Base-by-base conservation (phyloP, 2,113 vertebrate genomes). In the Hydropotes inermis region DNA sequence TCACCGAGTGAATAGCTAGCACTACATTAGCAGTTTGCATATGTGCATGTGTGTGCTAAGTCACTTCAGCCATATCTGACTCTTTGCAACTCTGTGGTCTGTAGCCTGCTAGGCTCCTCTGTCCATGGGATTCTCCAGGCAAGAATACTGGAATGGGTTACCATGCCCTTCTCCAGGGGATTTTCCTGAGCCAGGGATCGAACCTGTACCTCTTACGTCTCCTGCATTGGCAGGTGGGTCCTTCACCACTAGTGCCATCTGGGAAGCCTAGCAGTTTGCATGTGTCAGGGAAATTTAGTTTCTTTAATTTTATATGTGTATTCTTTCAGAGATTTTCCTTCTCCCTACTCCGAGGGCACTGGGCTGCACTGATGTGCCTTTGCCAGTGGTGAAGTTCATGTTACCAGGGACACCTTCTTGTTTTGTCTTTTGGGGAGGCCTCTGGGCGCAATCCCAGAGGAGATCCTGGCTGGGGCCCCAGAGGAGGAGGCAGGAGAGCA, bases 211-310 rank as follows among this genome's bases (percentile, higher is more conserved):
- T 39, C n/a, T 70, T 39, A 23, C 23, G 67, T 70, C n/a, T 23
- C 67, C n/a, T 70, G 67, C 67, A 39, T 1, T 23, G 67, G n/a
- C 19, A 70, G 67, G 67, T 23, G 67, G 67, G 67, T 39, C 39
- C 19, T 70, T 70, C n/a, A 13, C 19, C n/a, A 13, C 67, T 70
- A 3, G 10, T 39, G n/a, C 19, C 19, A 39, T 5, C n/a, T 13
- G n/a, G 67, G 67, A 70, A 70, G n/a, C n/a, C 67, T 52, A 87
- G 67, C 85, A 78, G 60, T 61, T 94, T 67, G 55, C 5, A 0
- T 39, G 30, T 92, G 79, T 95, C 85, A 90, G 86, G 89, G 95
- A 90, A 83, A 61, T 64, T 36, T 67, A 78, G 67, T 70, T 97
- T 43, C 47, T 94, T 86, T 36, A 27, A 6, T 78, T 36, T 14